Conservation (phyloP, 2,888 invertebrate genomes). For the Patella pellucida region DNA sequence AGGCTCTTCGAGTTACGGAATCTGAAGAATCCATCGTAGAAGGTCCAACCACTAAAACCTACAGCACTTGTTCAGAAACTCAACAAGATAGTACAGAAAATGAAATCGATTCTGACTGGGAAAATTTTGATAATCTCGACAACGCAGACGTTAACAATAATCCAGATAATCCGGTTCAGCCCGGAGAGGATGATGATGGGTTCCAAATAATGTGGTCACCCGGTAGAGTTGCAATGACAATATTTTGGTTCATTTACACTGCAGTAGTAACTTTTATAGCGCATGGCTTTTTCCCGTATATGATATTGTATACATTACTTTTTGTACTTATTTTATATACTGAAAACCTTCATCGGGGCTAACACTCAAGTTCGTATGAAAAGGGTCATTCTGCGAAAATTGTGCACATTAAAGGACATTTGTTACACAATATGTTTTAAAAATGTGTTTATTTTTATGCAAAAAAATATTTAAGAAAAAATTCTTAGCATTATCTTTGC, state of each 20-base stretch:
- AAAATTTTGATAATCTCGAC: not conserved
- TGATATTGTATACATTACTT: slow-evolving; percentile 43
- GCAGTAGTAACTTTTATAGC: slow-evolving; percentile 40
- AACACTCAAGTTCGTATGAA: too few species aligned
- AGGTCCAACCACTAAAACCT: not conserved
- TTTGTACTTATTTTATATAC: slow-evolving; percentile 35
- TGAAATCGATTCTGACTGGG: not conserved
- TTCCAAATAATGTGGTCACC: slow-evolving; percentile 15
- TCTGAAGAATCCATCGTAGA: not conserved
- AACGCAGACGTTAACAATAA: not conserved
- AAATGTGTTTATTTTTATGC: too few species aligned
- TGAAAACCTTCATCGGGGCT: not conserved
- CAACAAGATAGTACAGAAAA: not conserved
- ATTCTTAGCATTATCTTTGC: too few species aligned
- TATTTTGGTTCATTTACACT: slow-evolving; percentile 45
- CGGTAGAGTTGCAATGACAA: slow-evolving; percentile 31
- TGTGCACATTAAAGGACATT: too few species aligned
- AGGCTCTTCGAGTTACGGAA: not conserved
- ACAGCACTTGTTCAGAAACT: not conserved
- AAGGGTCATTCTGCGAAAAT: too few species aligned
- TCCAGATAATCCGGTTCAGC: not conserved
- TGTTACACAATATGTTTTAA: too few species aligned
- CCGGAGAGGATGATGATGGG: not conserved
- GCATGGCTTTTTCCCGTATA: slow-evolving; percentile 43
- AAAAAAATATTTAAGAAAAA: too few species aligned